phyloP scores from a whole-genome alignment of 2,888 invertebrate genomes.

The Xestobium rufovillosum region DNA sequence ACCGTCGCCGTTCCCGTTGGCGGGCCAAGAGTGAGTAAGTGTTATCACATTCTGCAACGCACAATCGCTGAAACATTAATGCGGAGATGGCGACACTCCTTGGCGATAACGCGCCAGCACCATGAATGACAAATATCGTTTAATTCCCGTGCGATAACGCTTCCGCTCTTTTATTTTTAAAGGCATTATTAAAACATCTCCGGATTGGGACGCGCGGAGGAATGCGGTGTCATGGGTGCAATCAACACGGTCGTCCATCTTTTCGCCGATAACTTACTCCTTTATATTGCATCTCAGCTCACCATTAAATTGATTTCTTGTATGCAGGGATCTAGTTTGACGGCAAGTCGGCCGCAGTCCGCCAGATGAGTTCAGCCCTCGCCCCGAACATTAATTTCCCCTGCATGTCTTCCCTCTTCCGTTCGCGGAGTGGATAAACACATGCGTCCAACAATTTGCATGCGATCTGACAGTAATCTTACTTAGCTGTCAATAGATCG shows the following conservation, averaged over 20 bases:
- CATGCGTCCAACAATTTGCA: too few relatives aligned
- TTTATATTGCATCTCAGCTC: constrained; percentile 32
- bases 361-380: constrained; percentile 34
- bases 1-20: neutral
- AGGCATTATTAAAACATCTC: constrained; percentile 31
- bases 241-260: constrained; percentile 38
- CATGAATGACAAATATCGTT: constrained; percentile 34
- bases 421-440: constrained; percentile 35
- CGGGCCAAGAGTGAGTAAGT: constrained; percentile 23
- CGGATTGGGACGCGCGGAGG: constrained; percentile 17
- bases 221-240: constrained; percentile 26
- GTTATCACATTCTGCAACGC: constrained; percentile 26
- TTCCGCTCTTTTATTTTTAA: constrained; percentile 29
- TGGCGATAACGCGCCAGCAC: constrained; percentile 27
- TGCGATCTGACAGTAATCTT: too few relatives aligned
- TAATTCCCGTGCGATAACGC: constrained; percentile 29
- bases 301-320: constrained; percentile 36
- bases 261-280: constrained; percentile 38
- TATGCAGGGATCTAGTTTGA: constrained; percentile 28
- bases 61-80: constrained; percentile 30
- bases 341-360: constrained; percentile 32
- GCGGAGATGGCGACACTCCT: constrained; percentile 14
- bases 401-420: constrained; percentile 39
- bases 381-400: constrained; percentile 41
- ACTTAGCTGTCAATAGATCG: too few relatives aligned